phyloP scores from a whole-genome alignment of 2,113 vertebrate species.

The Rhynchomys soricoides region DNA sequence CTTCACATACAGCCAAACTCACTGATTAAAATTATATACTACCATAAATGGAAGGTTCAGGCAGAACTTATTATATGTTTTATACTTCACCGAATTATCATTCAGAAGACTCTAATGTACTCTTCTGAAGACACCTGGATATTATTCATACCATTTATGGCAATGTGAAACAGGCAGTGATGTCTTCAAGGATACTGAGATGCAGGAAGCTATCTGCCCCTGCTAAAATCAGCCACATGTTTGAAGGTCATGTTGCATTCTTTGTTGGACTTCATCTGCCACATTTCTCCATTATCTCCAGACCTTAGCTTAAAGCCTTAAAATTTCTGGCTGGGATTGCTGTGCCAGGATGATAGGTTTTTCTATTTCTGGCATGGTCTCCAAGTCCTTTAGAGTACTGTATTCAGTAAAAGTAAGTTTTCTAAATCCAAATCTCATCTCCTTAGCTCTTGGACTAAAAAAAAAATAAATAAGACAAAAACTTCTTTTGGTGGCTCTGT shows the following conservation, averaged over 20 bases:
- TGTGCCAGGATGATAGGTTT: background rate
- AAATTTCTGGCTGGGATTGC: background rate
- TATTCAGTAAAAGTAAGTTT: background rate
- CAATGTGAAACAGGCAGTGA: background rate
- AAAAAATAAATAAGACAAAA: background rate
- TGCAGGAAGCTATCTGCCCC: too few species aligned
- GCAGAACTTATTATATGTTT: background rate
- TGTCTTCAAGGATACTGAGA: background rate
- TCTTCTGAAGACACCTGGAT: background rate
- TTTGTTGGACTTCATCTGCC: background rate
- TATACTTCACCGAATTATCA: background rate
- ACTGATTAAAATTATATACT: slow-evolving; percentile 32
- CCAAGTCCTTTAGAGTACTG: background rate
- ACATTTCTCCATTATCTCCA: background rate
- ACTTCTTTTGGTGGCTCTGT: background rate
- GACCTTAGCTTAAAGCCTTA: background rate
- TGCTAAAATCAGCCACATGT: background rate
- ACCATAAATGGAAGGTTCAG: slow-evolving; percentile 1
- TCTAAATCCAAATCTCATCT: slow-evolving; percentile 11
- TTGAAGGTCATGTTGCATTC: background rate
- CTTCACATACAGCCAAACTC: background rate
- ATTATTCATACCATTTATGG: background rate
- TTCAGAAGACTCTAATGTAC: background rate
- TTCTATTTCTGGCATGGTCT: background rate
- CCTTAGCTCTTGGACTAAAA: slow-evolving; percentile 19